Evolutionary conservation across 2,888 invertebrate genomes (phyloP).

Genomic region (Blera fallax): DNA sequence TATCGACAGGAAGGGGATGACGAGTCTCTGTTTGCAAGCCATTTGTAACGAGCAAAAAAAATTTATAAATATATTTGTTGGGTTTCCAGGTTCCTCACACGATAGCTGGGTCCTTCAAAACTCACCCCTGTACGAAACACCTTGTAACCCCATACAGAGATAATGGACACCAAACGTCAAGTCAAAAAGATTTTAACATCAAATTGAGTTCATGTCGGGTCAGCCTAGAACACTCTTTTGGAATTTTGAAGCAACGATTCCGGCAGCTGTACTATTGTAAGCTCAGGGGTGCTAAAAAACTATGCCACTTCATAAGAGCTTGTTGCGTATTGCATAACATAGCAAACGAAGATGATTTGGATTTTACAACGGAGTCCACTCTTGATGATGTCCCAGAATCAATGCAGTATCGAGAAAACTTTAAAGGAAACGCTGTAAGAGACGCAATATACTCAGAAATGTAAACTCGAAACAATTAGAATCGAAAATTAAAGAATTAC

Average conservation of each 20-base stretch:
- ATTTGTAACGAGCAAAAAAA: no score
- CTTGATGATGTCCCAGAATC: background rate
- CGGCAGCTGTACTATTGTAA: background rate
- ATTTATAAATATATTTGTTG: no score
- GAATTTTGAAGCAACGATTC: no score
- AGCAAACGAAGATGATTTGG: background rate
- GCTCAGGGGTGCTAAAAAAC: background rate
- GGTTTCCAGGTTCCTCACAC: no score
- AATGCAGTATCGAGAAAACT: background rate
- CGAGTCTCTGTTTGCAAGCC: no score
- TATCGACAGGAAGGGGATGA: background rate
- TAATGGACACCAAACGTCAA: background rate
- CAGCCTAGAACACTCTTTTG: background rate
- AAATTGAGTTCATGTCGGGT: background rate
- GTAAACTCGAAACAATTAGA: background rate
- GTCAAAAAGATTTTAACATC: background rate
- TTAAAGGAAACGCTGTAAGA: background rate
- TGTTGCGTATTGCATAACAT: slow-evolving; percentile 22
- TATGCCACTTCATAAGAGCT: slow-evolving; percentile 1
- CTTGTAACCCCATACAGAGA: no score
- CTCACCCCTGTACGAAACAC: background rate
- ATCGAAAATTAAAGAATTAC: no score
- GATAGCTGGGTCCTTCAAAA: no score
- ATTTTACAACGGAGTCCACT: background rate
- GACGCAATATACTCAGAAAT: background rate